Evolutionary conservation across 2,113 vertebrate species (phyloP).

Genomic region (Apteryx owenii): DNA sequence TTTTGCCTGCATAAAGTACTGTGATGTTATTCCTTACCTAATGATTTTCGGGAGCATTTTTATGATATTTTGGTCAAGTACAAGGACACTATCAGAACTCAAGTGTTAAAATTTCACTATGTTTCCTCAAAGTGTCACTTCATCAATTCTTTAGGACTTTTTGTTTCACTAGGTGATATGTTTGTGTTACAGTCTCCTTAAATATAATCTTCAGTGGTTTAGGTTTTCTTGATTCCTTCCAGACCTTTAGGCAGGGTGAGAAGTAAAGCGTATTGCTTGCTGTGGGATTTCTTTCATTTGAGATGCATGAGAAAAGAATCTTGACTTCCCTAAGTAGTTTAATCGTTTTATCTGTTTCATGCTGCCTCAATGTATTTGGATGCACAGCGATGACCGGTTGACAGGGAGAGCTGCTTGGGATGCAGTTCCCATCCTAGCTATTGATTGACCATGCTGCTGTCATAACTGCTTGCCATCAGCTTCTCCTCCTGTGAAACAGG

Average conservation of each 20-base stretch:
- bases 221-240: not conserved
- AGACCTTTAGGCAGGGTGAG: not conserved
- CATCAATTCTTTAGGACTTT: not conserved
- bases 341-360: not conserved
- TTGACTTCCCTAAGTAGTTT: not conserved
- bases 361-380: not conserved
- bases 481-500: not conserved
- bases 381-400: not conserved
- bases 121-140: not conserved
- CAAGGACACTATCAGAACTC: not conserved
- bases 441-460: accelerated
- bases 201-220: not conserved
- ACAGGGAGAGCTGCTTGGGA: not conserved
- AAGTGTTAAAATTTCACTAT: not conserved
- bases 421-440: not conserved
- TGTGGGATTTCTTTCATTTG: not conserved
- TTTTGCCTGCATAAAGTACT: not conserved
- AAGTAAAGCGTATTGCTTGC: accelerated
- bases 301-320: not conserved
- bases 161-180: accelerated
- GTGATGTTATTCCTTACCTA: not conserved
- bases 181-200: not conserved
- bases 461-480: not conserved
- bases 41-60: not conserved
- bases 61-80: not conserved